phyloP scores from a whole-genome alignment of 2,888 invertebrate species.

The Teleiodes luculella region DNA sequence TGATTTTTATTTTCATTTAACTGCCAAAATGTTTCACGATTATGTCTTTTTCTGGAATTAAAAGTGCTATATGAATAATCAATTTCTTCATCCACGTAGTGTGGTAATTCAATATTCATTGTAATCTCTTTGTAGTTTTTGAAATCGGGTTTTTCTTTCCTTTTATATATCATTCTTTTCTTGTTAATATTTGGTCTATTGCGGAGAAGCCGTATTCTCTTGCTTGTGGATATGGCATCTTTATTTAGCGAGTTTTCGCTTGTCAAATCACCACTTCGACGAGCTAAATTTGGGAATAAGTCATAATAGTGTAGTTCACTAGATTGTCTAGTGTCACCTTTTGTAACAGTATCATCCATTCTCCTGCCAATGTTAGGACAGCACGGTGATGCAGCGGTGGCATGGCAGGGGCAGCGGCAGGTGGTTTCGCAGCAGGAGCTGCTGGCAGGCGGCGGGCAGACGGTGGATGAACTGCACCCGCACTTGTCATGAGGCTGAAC shows the following conservation, averaged over 20 bases:
- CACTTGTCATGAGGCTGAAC: conserved; percentile 29
- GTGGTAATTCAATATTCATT: conserved; percentile 25
- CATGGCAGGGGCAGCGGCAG: conserved; percentile 24
- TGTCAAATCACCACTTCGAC: conserved; percentile 37
- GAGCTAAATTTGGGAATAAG: conserved; percentile 38
- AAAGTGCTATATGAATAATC: conserved; percentile 40
- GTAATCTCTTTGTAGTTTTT: conserved; percentile 40
- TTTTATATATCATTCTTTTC: conserved; percentile 20
- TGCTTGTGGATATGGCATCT: conserved; percentile 17
- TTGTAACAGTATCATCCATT: conserved; percentile 26
- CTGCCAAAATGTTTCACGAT: conserved; percentile 59
- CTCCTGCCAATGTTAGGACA: conserved; percentile 10
- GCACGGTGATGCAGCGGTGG: conserved; percentile 3
- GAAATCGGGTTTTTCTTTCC: conserved; percentile 24
- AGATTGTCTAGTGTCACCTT: conserved; percentile 28
- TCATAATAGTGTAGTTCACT: conserved; percentile 41
- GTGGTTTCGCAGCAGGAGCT: conserved; percentile 28
- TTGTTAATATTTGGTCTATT: conserved; percentile 22
- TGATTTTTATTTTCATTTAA: conserved; percentile 39
- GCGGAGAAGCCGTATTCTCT: conserved; percentile 20
- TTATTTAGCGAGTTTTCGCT: conserved; percentile 22
- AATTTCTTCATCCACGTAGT: conserved; percentile 28
- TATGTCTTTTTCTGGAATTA: conserved; percentile 47
- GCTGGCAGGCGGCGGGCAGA: conserved; percentile 25
- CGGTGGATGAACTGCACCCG: conserved; percentile 35